Evolutionary conservation across 2,797 vertebrate species (phyloP).

Genomic region (Dryobates pubescens): DNA sequence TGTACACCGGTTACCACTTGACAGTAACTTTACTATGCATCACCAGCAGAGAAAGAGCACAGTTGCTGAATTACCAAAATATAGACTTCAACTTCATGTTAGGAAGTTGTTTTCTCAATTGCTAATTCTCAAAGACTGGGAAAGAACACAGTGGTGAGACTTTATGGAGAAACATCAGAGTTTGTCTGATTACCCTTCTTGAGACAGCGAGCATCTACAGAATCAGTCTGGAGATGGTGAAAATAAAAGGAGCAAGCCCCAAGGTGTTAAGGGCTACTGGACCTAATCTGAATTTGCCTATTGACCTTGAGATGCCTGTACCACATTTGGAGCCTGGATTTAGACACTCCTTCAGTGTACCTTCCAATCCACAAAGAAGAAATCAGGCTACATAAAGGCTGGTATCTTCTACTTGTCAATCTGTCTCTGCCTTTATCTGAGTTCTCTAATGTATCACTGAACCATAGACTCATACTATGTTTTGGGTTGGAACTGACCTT

Average conservation of each 20-base stretch:
- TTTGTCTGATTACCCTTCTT: background rate
- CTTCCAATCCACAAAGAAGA: background rate
- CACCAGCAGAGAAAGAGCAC: background rate
- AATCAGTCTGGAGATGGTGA: rapidly evolving
- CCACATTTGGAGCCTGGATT: background rate
- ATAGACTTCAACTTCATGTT: background rate
- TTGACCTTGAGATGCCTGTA: background rate
- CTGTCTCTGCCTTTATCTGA: background rate
- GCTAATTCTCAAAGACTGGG: background rate
- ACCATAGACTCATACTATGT: too few relatives aligned
- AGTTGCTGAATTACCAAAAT: background rate
- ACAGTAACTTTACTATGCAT: background rate
- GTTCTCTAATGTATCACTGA: background rate
- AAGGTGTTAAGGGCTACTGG: background rate
- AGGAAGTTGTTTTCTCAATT: background rate
- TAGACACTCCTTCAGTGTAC: background rate
- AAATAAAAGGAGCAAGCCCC: background rate
- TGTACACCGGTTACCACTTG: background rate
- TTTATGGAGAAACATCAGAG: background rate
- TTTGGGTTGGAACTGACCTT: too few relatives aligned
- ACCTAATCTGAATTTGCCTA: background rate
- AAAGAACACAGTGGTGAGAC: background rate
- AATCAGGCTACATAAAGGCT: background rate
- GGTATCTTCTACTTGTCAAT: background rate
- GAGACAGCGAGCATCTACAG: background rate